phyloP scores from a whole-genome alignment of 2,797 vertebrate genomes.

The Anguilla obscura region DNA sequence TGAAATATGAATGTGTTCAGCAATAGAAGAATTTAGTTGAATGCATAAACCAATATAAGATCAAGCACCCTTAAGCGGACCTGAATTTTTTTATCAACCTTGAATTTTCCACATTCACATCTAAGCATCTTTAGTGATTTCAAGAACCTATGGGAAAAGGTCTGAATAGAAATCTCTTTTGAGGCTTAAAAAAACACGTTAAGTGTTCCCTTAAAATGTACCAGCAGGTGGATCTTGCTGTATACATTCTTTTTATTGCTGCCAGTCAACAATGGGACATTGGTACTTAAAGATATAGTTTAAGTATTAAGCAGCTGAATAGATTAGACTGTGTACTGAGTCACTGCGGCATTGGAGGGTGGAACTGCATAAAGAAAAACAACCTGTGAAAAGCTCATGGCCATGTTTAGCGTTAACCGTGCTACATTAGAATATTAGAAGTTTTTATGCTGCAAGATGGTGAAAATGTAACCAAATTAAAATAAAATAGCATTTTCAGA shows the following conservation, averaged over 20 bases:
- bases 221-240: not conserved
- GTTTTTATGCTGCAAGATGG: not conserved
- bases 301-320: not conserved
- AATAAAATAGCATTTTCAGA: not conserved
- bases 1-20: not conserved
- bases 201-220: not conserved
- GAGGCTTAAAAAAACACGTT: not conserved
- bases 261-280: not conserved
- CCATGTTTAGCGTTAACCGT: not conserved
- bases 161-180: not conserved
- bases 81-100: not conserved
- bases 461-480: not conserved
- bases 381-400: not conserved
- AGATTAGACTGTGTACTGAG: not conserved
- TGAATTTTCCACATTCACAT: not conserved
- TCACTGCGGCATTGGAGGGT: not conserved
- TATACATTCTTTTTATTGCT: not conserved
- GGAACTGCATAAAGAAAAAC: conserved; percentile 3
- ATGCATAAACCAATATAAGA: not conserved
- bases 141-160: not conserved
- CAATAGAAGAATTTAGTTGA: not conserved
- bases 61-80: not conserved
- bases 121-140: not conserved
- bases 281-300: not conserved
- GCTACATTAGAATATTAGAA: not conserved